A percentile compares a stretch with the other conserved stretches of the same genome.
These are phyloP conservation scores for Hipposideros armiger DNA, from an alignment of 2,113 vertebrate genomes.

Conservation along the genomic window DNA sequence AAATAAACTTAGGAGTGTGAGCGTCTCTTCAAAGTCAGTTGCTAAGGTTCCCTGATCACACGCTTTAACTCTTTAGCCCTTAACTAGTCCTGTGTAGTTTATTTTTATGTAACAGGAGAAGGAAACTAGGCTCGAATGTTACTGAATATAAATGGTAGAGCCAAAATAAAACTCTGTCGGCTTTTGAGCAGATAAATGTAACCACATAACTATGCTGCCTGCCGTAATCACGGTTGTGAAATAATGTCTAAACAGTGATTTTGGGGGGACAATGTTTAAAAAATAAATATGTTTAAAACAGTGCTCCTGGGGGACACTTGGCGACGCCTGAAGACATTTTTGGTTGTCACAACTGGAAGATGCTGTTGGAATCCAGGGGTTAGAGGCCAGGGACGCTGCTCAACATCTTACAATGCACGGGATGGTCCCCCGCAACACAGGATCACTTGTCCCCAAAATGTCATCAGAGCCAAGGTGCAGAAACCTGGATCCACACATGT, in stretches of 20 bases:
- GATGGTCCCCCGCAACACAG: not conserved
- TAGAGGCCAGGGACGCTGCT: not conserved
- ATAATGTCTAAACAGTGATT: not conserved
- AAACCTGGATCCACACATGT: not conserved
- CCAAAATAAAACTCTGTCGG: not conserved
- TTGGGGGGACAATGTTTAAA: not conserved
- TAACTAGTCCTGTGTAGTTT: not conserved
- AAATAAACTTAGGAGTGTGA: not conserved
- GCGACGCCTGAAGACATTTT: not conserved
- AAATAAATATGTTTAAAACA: not conserved
- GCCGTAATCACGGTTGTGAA: not conserved
- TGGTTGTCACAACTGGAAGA: not conserved
- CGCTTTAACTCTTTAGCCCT: not conserved
- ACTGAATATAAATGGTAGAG: not conserved
- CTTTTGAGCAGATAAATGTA: not conserved
- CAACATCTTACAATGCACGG: accelerated
- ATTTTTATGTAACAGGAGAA: not conserved
- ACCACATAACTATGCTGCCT: not conserved
- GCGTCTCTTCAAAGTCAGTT: not conserved
- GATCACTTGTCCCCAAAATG: not conserved
- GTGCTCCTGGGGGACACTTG: not conserved
- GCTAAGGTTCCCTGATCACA: not conserved
- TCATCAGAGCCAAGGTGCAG: not conserved
- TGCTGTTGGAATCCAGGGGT: not conserved
- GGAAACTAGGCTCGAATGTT: not conserved